Evolutionary conservation across 2,888 invertebrate genomes (phyloP).

Genomic region (Argyresthia goedartella): DNA sequence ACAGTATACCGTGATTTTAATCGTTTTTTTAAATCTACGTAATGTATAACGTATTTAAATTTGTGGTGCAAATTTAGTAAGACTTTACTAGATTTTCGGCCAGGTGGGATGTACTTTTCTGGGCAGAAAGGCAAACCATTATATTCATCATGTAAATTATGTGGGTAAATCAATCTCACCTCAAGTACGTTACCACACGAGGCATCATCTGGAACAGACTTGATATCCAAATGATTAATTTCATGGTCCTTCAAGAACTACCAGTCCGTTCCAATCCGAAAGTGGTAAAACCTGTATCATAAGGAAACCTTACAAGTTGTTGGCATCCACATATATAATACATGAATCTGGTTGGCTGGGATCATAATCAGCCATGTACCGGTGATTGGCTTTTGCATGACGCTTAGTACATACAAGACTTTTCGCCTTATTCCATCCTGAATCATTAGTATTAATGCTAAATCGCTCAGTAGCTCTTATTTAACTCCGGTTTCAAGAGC

Average conservation of each 20-base stretch:
- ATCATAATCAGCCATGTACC: not conserved
- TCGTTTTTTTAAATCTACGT: conserved; percentile 6
- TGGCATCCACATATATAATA: not conserved
- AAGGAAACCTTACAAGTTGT: conserved; percentile 16
- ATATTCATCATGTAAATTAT: conserved; percentile 7
- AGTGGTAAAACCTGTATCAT: conserved; percentile 4
- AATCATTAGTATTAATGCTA: not conserved
- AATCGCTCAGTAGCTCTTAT: conserved; percentile 15
- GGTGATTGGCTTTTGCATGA: conserved; percentile 1
- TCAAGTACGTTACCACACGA: conserved; percentile 8
- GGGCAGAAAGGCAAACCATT: conserved; percentile 17
- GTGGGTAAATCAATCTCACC: conserved; percentile 9
- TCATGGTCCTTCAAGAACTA: not conserved
- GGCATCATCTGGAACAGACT: not conserved
- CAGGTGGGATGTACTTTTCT: conserved; percentile 11
- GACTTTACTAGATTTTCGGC: conserved; percentile 9
- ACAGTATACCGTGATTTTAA: not conserved
- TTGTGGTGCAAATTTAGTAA: too few species aligned
- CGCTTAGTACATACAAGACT: not conserved
- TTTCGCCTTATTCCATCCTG: not conserved
- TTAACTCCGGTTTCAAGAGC: too few species aligned
- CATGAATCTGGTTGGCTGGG: not conserved
- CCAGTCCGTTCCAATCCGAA: not conserved
- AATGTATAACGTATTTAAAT: conserved; percentile 10
- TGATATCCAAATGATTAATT: not conserved